Percentiles rank a stretch among this genome's conserved stretches.
Evolutionary conservation across 1,140 invertebrate species (phyloP).

Genomic region (Oncopodura yosiiana): DNA sequence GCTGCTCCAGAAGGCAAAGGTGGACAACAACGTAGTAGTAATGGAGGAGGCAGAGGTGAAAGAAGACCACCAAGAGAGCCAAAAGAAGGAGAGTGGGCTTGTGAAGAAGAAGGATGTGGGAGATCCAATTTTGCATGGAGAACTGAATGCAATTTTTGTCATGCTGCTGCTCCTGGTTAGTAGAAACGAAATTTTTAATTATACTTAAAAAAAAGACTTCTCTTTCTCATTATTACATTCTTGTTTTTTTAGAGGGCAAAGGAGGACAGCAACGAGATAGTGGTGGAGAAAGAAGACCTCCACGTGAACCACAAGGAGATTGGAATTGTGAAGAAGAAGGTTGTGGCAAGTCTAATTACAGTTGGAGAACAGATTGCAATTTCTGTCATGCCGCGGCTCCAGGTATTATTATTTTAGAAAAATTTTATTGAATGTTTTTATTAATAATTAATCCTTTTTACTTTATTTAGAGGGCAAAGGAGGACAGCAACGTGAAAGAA

Average conservation of each 20-base stretch:
- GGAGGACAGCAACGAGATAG: slow-evolving; percentile 3
- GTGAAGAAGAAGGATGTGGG: slow-evolving; percentile 35
- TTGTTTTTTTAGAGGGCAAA: slow-evolving; percentile 28
- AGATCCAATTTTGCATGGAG: slow-evolving; percentile 1
- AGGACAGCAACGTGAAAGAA: neutral
- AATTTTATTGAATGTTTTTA: too few relatives aligned
- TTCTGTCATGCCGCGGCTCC: slow-evolving; percentile 28
- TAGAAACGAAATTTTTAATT: too few relatives aligned
- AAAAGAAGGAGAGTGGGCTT: slow-evolving; percentile 36
- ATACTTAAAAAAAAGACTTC: too few relatives aligned
- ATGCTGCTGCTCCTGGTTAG: slow-evolving; percentile 23
- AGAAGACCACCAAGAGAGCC: too few relatives aligned
- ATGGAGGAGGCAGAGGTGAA: slow-evolving; percentile 24
- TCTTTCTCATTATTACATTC: too few relatives aligned
- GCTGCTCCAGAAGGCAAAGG: slow-evolving; percentile 27
- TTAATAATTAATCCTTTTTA: too few relatives aligned
- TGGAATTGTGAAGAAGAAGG: slow-evolving; percentile 20
- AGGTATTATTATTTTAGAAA: slow-evolving; percentile 12
- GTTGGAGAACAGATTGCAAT: slow-evolving; percentile 35
- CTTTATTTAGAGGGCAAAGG: neutral
- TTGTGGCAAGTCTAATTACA: slow-evolving; percentile 20
- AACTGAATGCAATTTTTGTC: slow-evolving; percentile 1
- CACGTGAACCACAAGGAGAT: slow-evolving; percentile 16
- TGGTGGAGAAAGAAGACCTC: too few relatives aligned
- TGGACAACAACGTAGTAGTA: slow-evolving; percentile 2